These are phyloP conservation scores for Silurus asotus DNA, from an alignment of 2,113 vertebrate genomes.

Conservation along the genomic window DNA sequence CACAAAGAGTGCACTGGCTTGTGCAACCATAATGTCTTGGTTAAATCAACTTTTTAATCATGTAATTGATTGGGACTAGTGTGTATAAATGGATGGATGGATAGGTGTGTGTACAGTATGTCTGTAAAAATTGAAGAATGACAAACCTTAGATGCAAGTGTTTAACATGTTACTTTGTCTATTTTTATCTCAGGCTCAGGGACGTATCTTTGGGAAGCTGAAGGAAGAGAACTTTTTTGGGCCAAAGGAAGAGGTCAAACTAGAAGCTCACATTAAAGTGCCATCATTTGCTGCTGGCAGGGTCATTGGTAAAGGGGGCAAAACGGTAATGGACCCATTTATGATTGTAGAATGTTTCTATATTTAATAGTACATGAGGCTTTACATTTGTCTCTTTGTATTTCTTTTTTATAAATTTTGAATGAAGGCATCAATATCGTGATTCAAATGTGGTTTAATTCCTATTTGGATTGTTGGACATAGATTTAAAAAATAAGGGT, in stretches of 20 bases:
- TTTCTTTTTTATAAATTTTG: not conserved
- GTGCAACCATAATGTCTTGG: too few relatives aligned
- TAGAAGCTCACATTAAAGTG: constrained; percentile 97
- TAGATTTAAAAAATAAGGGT: not conserved
- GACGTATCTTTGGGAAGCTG: constrained; percentile 92
- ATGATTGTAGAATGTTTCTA: not conserved
- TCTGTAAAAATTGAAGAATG: not conserved
- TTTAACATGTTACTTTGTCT: not conserved
- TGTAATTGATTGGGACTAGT: too few relatives aligned
- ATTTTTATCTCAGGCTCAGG: constrained; percentile 79
- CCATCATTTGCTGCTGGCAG: constrained; percentile 95
- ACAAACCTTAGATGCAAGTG: not conserved
- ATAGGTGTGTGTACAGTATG: too few relatives aligned
- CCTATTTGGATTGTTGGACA: not conserved
- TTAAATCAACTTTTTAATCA: too few relatives aligned
- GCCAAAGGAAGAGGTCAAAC: constrained; percentile 97
- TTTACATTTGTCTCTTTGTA: not conserved
- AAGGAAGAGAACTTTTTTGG: constrained; percentile 99
- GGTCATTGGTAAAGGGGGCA: constrained; percentile 97
- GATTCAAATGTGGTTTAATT: not conserved
- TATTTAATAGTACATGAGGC: not conserved
- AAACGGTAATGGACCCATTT: constrained; percentile 80
- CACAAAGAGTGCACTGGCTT: too few relatives aligned
- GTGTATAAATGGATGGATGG: too few relatives aligned
- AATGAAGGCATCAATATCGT: not conserved